Conservation (phyloP, 2,888 invertebrate species). For the Branchellion lobata region DNA sequence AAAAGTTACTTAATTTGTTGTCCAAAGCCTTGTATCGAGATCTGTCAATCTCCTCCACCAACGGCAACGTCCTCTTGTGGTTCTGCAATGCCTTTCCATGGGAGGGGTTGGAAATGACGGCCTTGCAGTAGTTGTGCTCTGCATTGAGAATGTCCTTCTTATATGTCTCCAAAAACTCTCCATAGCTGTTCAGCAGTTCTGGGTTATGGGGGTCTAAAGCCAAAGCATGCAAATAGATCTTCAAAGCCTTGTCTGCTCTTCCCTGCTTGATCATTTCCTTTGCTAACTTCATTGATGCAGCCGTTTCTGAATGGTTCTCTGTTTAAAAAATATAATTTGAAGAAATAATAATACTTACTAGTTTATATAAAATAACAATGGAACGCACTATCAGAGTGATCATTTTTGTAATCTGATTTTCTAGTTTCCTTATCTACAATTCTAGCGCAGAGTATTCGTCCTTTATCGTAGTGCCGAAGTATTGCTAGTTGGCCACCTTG, state of each 20-base stretch:
- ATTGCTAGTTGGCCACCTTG: not conserved
- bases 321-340: not conserved
- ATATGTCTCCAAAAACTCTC: conserved; percentile 84
- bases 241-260: conserved; percentile 77
- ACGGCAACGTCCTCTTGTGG: conserved; percentile 78
- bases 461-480: not conserved
- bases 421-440: not conserved
- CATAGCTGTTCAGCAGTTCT: conserved; percentile 86
- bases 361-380: not conserved
- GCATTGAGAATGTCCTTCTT: conserved; percentile 82
- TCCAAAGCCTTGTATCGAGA: conserved; percentile 77
- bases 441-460: not conserved
- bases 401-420: not conserved
- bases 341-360: not conserved
- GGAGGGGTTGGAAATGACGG: conserved; percentile 78
- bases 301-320: conserved; percentile 72
- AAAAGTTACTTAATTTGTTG: conserved; percentile 77
- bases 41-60: conserved; percentile 79
- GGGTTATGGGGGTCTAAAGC: conserved; percentile 87
- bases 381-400: not conserved
- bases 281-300: conserved; percentile 80
- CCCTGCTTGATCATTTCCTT: conserved; percentile 79
- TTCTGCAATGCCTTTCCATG: conserved; percentile 69
- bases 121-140: conserved; percentile 81
- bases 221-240: conserved; percentile 75